phyloP scores from a whole-genome alignment of 2,113 vertebrate species.

The Eleginops maclovinus region DNA sequence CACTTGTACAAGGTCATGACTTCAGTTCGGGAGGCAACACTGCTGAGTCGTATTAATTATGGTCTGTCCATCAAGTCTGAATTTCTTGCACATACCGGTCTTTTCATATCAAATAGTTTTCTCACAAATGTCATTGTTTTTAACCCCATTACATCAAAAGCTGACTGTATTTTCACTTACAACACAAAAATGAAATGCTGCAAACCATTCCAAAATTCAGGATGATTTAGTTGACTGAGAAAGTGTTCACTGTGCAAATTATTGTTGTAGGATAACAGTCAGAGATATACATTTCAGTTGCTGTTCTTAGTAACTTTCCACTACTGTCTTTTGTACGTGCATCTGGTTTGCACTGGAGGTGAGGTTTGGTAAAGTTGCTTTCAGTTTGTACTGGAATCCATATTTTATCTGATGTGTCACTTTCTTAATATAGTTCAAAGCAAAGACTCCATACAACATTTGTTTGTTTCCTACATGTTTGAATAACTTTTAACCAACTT shows the following conservation, averaged over 20 bases:
- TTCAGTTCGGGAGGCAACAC: not conserved
- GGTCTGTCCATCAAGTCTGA: not conserved
- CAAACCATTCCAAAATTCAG: not conserved
- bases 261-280: not conserved
- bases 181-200: not conserved
- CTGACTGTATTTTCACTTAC: not conserved
- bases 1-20: not conserved
- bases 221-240: not conserved
- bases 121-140: constrained; percentile 8
- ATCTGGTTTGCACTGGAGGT: too few species aligned
- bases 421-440: too few species aligned
- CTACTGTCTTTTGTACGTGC: too few species aligned
- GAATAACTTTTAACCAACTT: too few species aligned
- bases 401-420: too few species aligned
- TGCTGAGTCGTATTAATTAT: constrained; percentile 12
- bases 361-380: too few species aligned
- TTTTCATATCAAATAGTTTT: not conserved
- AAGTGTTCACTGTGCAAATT: not conserved
- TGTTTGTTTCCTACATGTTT: too few species aligned
- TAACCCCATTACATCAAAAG: not conserved
- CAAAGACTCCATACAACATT: too few species aligned
- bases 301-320: too few species aligned
- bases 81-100: not conserved
- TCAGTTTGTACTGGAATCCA: too few species aligned
- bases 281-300: not conserved